A percentile compares a stretch with the other conserved stretches of the same genome.
These are phyloP conservation scores for Epinephelus fuscoguttatus DNA, from an alignment of 2,113 vertebrate species.

Conservation along the genomic window DNA sequence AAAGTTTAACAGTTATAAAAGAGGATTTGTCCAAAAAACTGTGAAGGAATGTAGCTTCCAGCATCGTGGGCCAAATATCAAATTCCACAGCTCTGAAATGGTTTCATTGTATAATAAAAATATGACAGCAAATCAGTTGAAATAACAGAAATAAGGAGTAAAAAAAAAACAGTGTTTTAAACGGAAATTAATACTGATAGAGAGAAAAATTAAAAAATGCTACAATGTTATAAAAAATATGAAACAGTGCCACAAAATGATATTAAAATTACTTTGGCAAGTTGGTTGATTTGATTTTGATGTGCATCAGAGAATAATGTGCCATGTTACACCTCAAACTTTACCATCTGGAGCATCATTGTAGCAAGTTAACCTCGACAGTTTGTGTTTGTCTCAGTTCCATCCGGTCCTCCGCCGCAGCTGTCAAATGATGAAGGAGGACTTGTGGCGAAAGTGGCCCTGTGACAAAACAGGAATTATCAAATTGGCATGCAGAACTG, in stretches of 20 bases:
- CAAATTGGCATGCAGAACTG: neutral
- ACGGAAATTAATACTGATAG: constrained; percentile 26
- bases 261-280: constrained; percentile 83
- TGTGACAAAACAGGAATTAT: constrained; percentile 70
- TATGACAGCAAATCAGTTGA: constrained; percentile 18
- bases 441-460: constrained; percentile 99
- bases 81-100: constrained; percentile 67
- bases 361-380: constrained; percentile 54
- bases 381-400: constrained; percentile 10
- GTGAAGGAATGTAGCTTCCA: constrained; percentile 63
- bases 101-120: constrained; percentile 40
- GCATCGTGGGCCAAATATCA: constrained; percentile 54
- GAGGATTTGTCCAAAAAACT: constrained; percentile 66
- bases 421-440: constrained; percentile 95
- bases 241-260: constrained; percentile 59
- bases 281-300: constrained; percentile 68
- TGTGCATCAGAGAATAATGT: constrained; percentile 83
- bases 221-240: constrained; percentile 57
- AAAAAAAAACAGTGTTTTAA: constrained; percentile 24
- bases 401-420: constrained; percentile 30
- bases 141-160: neutral
- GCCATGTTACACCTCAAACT: constrained; percentile 69
- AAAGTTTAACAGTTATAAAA: constrained; percentile 76
- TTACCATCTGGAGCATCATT: constrained; percentile 51
- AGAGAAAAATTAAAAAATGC: constrained; percentile 11